These are phyloP conservation scores for Gallinago nigripennis DNA, from an alignment of 2,797 vertebrate genomes.

Conservation along the genomic window DNA sequence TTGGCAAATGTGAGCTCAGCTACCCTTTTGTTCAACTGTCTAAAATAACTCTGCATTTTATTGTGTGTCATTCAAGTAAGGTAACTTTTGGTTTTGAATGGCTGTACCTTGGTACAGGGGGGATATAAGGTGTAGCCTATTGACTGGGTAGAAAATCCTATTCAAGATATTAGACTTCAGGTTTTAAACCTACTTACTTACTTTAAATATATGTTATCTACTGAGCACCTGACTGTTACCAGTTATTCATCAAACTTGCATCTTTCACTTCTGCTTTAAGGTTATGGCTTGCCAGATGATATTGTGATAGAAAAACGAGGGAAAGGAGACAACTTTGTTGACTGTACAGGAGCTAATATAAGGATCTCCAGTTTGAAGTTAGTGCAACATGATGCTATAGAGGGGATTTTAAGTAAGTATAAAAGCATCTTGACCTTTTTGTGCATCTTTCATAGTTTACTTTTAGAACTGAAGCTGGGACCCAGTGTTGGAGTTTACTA, in stretches of 20 bases:
- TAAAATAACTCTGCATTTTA: not conserved
- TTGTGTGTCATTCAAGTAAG: not conserved
- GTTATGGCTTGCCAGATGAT: constrained; percentile 92
- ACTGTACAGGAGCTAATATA: constrained; percentile 83
- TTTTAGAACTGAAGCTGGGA: not conserved
- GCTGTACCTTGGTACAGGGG: not conserved
- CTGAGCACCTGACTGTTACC: not conserved
- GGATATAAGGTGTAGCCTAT: not conserved
- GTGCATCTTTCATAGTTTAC: not conserved
- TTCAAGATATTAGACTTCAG: not conserved
- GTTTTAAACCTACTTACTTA: not conserved
- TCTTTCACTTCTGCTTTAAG: constrained; percentile 64
- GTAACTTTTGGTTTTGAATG: not conserved
- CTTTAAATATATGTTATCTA: not conserved
- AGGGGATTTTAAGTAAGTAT: constrained; percentile 94
- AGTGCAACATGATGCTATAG: constrained; percentile 90
- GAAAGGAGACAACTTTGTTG: constrained; percentile 90
- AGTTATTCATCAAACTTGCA: not conserved
- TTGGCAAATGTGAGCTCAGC: not conserved
- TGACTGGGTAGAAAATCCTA: not conserved
- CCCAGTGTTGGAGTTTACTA: not conserved
- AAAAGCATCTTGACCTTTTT: not conserved
- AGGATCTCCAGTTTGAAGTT: constrained; percentile 91
- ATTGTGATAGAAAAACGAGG: constrained; percentile 91
- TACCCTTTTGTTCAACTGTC: not conserved